Evolutionary conservation across 2,113 vertebrate species (phyloP).

Genomic region (Melanotaenia duboulayi): DNA sequence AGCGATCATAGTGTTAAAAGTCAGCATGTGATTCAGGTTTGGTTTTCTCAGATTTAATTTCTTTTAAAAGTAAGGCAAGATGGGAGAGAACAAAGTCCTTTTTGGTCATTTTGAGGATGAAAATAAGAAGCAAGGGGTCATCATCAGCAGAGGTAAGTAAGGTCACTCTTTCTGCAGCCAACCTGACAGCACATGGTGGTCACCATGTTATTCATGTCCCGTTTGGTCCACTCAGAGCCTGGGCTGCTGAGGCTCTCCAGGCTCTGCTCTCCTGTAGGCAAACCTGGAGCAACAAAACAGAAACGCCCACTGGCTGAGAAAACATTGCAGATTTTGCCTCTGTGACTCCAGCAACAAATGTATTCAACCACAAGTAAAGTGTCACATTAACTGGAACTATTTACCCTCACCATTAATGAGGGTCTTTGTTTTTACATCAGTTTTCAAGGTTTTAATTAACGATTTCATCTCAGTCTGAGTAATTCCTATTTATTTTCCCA

Average conservation of each 20-base stretch:
- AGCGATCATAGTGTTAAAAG: constrained; percentile 22
- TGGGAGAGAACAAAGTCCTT: constrained; percentile 32
- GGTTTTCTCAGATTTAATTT: background rate
- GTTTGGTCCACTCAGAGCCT: constrained; percentile 47
- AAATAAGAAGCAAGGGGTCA: background rate
- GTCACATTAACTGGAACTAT: background rate
- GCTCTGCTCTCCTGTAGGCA: constrained; percentile 58
- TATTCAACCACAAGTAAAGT: no score
- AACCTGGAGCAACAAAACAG: constrained; percentile 46
- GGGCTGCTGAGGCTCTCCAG: constrained; percentile 52
- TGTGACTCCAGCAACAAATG: no score
- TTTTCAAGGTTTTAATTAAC: background rate
- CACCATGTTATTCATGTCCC: constrained; percentile 77
- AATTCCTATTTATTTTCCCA: constrained; percentile 17
- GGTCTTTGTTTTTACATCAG: background rate
- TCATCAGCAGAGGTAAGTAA: constrained; percentile 81
- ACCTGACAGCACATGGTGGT: constrained; percentile 79
- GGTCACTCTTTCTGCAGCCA: constrained; percentile 84
- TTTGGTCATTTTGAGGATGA: constrained; percentile 8
- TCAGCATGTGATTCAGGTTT: constrained; percentile 25
- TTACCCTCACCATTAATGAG: background rate
- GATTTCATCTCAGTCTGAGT: constrained; percentile 11
- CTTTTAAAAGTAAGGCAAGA: background rate
- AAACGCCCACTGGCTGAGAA: fast-evolving
- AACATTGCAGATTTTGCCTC: background rate